phyloP scores from a whole-genome alignment of 2,113 vertebrate genomes.

The Pterocles orientalis region DNA sequence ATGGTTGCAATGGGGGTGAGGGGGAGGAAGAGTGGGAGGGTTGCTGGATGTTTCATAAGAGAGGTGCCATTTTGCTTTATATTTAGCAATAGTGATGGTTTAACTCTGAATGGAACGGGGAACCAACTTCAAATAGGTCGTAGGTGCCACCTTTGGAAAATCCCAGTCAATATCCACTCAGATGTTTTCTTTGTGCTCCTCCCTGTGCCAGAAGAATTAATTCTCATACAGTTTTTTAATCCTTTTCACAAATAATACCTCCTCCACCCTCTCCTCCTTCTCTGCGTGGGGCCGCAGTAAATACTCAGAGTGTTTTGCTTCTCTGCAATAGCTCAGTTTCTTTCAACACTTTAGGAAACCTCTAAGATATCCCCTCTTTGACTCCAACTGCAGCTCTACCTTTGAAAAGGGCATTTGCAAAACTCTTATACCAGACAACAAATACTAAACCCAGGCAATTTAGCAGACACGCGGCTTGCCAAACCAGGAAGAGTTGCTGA shows the following conservation, averaged over 20 bases:
- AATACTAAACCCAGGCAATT: accelerated
- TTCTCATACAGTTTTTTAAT: neutral
- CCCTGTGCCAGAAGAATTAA: neutral
- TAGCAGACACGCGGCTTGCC: neutral
- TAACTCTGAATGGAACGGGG: neutral
- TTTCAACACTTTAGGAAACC: neutral
- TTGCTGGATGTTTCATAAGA: neutral
- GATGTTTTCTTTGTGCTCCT: neutral
- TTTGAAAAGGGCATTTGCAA: neutral
- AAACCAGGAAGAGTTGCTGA: neutral
- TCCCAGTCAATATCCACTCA: neutral
- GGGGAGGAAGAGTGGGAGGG: neutral
- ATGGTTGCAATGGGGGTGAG: neutral
- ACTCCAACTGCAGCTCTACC: neutral
- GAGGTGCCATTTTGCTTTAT: neutral
- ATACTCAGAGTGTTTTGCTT: neutral
- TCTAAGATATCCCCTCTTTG: neutral
- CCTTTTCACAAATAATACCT: neutral
- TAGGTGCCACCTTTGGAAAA: neutral
- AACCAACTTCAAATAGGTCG: neutral
- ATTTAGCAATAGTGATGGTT: neutral
- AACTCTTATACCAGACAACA: neutral
- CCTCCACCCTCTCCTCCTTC: neutral
- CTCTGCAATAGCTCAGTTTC: neutral
- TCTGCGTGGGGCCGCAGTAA: neutral